Conservation (phyloP, 2,888 invertebrate species). For the Brachynemurus nebulosus region DNA sequence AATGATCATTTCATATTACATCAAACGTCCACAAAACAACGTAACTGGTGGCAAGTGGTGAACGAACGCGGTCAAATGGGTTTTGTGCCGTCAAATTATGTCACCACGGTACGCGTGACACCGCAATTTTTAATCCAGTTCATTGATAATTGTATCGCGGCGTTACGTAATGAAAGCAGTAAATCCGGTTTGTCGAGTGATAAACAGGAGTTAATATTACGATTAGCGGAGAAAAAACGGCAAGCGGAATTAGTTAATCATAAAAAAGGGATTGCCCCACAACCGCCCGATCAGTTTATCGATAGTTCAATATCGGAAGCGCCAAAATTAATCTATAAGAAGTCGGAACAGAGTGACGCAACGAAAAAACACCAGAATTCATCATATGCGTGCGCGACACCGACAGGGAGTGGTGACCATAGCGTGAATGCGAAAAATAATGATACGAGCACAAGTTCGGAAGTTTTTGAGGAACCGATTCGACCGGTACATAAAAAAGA, state of each 20-base stretch:
- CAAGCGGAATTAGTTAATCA: slow-evolving; percentile 35
- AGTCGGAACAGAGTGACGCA: background rate
- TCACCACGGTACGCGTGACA: slow-evolving; percentile 58
- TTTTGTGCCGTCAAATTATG: slow-evolving; percentile 79
- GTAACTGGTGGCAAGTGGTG: slow-evolving; percentile 83
- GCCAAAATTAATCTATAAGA: background rate
- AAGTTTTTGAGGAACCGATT: background rate
- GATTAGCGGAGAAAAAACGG: slow-evolving; percentile 50
- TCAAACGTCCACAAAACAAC: slow-evolving; percentile 63
- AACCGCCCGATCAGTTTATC: slow-evolving; percentile 28
- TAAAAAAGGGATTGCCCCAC: slow-evolving; percentile 28
- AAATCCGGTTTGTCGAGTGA: slow-evolving; percentile 36
- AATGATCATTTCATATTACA: slow-evolving; percentile 70
- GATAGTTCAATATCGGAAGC: slow-evolving; percentile 18
- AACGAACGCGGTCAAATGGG: slow-evolving; percentile 70
- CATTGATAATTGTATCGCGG: slow-evolving; percentile 53
- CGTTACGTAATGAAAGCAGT: slow-evolving; percentile 26
- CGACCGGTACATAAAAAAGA: slow-evolving; percentile 22
- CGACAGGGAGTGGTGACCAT: background rate
- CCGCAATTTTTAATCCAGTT: slow-evolving; percentile 59
- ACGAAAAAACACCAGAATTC: background rate
- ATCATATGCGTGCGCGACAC: background rate
- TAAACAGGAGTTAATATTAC: slow-evolving; percentile 47
- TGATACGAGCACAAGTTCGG: too few species aligned
- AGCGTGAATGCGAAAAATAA: background rate